A percentile compares a stretch with the other conserved stretches of the same genome.
phyloP scores from a whole-genome alignment of 2,797 vertebrate genomes.

The Halcyon badia region DNA sequence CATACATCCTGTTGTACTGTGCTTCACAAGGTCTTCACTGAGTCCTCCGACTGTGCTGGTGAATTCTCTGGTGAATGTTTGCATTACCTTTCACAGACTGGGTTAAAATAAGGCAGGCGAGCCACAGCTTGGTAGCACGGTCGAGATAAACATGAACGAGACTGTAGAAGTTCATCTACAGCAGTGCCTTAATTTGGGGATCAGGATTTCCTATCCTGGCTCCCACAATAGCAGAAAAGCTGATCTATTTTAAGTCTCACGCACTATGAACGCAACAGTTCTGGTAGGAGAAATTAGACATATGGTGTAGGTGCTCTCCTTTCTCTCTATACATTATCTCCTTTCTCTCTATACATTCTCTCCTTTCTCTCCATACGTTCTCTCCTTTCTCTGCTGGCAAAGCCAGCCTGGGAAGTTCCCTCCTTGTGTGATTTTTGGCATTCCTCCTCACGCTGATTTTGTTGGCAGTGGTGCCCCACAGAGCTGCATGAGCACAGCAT shows the following conservation, averaged over 20 bases:
- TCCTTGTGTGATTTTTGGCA: not conserved
- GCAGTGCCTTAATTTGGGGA: not conserved
- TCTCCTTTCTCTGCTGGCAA: not conserved
- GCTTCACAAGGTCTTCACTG: not conserved
- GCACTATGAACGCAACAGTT: not conserved
- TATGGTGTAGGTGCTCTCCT: not conserved
- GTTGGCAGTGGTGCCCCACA: not conserved
- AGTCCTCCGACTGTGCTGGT: not conserved
- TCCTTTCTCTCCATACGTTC: not conserved
- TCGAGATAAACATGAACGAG: not conserved
- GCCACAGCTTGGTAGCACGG: not conserved
- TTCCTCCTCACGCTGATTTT: not conserved
- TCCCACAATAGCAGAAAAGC: not conserved
- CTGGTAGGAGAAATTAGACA: not conserved
- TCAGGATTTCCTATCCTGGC: not conserved
- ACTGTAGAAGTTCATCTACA: not conserved
- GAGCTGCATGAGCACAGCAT: rapidly evolving
- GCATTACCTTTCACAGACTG: not conserved
- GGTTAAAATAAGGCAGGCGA: not conserved
- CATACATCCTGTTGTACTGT: too few species aligned
- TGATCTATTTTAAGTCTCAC: not conserved
- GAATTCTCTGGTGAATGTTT: not conserved
- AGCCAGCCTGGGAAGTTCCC: not conserved
- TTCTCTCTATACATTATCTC: not conserved
- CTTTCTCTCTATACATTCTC: too few species aligned